Evolutionary conservation across 2,888 invertebrate genomes (phyloP).

Genomic region (Philereme transversata): DNA sequence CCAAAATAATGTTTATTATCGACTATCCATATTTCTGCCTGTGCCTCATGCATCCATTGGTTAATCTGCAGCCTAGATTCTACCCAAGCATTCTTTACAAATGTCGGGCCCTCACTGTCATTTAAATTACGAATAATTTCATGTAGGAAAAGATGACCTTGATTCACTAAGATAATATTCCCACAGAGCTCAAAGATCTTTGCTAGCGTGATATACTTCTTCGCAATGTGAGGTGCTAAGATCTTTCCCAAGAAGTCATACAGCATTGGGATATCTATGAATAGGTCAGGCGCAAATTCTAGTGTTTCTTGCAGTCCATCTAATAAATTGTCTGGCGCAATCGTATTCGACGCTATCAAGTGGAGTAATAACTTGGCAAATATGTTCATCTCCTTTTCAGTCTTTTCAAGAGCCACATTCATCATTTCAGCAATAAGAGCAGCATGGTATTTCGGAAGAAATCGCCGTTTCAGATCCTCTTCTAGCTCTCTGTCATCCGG

Average conservation of each 20-base stretch:
- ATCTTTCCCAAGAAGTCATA: constrained; percentile 92
- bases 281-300: constrained; percentile 87
- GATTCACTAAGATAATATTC: constrained; percentile 61
- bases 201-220: constrained; percentile 72
- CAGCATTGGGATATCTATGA: constrained; percentile 93
- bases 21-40: constrained; percentile 68
- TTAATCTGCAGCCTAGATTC: constrained; percentile 66
- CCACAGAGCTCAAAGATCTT: constrained; percentile 63
- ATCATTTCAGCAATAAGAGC: constrained; percentile 66
- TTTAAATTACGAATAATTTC: constrained; percentile 66
- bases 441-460: constrained; percentile 62
- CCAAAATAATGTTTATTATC: constrained; percentile 54
- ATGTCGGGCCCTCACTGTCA: constrained; percentile 75
- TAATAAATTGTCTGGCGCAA: constrained; percentile 76
- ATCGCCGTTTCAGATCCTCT: constrained; percentile 58
- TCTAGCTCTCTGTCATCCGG: constrained; percentile 60
- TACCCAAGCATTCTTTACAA: constrained; percentile 72
- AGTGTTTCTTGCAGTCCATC: constrained; percentile 86
- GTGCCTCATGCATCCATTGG: constrained; percentile 73
- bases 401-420: constrained; percentile 63
- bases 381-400: constrained; percentile 63
- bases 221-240: constrained; percentile 78
- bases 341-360: constrained; percentile 74
- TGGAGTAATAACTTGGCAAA: constrained; percentile 72
- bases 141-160: constrained; percentile 69